Conservation (phyloP, 2,888 invertebrate genomes). For the Temnothorax ravouxi region DNA sequence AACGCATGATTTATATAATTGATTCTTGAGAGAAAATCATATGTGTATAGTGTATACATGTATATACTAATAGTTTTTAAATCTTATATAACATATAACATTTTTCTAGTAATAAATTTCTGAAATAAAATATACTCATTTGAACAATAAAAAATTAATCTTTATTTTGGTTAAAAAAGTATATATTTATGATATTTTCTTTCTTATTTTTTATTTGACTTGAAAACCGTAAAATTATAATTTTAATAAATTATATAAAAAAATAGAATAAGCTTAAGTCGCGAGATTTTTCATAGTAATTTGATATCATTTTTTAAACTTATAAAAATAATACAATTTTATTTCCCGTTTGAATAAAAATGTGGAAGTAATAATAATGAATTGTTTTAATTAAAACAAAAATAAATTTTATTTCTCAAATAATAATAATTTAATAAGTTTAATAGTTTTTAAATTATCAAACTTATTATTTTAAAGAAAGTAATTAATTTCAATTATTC, state of each 20-base stretch:
- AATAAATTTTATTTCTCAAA: not conserved
- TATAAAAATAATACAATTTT: not conserved
- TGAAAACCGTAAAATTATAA: no score
- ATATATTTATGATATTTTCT: no score
- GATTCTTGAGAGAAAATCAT: not conserved
- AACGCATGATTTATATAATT: not conserved
- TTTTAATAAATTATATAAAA: no score
- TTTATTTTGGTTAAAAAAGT: no score
- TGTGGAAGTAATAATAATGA: not conserved
- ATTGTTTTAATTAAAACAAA: constrained; percentile 1
- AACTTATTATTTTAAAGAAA: not conserved
- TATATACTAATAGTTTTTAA: not conserved
- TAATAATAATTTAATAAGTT: not conserved
- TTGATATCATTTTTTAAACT: not conserved
- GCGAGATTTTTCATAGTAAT: no score
- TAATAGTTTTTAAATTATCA: not conserved
- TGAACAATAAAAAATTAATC: no score
- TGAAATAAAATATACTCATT: no score
- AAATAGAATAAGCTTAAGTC: no score
- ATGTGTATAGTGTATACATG: not conserved
- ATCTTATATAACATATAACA: not conserved
- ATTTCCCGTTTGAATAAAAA: not conserved
- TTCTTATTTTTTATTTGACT: no score
- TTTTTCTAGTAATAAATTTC: not conserved
- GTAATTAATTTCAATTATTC: constrained; percentile 9